A percentile compares a stretch with the other conserved stretches of the same genome.
Evolutionary conservation across 2,113 vertebrate genomes (phyloP).

Genomic region (Monopterus albus): DNA sequence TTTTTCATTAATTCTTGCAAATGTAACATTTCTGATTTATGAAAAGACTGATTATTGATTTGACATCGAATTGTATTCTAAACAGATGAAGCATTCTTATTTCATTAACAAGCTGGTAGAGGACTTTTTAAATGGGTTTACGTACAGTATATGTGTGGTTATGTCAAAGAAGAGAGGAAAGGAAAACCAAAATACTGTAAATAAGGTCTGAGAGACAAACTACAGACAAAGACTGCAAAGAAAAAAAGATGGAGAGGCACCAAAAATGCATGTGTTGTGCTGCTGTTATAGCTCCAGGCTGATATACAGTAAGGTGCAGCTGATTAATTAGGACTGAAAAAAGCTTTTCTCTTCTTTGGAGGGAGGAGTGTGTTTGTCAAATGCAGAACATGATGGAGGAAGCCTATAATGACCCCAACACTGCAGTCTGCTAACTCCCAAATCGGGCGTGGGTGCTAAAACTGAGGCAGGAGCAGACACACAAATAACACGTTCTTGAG

Average conservation of each 20-base stretch:
- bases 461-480: background rate
- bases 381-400: background rate
- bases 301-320: background rate
- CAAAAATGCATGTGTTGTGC: background rate
- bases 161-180: background rate
- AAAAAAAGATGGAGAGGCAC: background rate
- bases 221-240: too few species aligned
- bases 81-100: too few species aligned
- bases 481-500: background rate
- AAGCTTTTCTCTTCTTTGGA: background rate
- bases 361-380: background rate
- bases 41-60: too few species aligned
- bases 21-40: too few species aligned
- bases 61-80: too few species aligned
- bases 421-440: background rate
- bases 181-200: too few species aligned
- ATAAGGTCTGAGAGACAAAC: too few species aligned
- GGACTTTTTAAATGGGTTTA: too few species aligned
- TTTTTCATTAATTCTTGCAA: too few species aligned
- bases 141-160: too few species aligned
- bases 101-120: too few species aligned
- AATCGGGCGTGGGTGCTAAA: slow-evolving; percentile 12
- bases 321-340: background rate
- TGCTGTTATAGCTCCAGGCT: background rate
- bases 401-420: background rate